Conservation (phyloP, 2,113 vertebrate genomes). For the Lepidothrix coronata region DNA sequence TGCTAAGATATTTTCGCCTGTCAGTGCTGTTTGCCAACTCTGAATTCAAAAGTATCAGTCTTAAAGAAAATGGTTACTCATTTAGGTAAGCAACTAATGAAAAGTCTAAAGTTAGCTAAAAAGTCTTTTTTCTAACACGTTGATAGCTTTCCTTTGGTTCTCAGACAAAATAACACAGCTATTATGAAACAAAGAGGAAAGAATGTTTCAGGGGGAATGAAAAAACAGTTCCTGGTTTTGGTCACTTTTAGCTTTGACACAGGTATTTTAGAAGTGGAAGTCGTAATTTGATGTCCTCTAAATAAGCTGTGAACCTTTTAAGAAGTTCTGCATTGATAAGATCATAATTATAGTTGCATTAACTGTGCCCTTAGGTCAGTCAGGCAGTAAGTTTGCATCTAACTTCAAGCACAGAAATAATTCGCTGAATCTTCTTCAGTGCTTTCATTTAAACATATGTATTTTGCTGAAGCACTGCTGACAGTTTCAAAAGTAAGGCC, state of each 20-base stretch:
- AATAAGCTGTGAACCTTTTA: background rate
- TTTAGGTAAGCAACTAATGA: background rate
- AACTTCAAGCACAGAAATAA: background rate
- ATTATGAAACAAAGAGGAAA: background rate
- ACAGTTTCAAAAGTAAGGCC: background rate
- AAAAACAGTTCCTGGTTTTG: background rate
- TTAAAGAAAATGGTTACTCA: background rate
- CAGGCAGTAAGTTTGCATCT: background rate
- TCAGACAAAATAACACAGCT: background rate
- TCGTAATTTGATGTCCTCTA: background rate
- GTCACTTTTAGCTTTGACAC: background rate
- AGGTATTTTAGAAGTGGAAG: background rate
- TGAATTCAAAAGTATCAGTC: background rate
- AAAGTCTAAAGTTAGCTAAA: background rate
- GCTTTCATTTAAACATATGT: background rate
- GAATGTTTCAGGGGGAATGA: background rate
- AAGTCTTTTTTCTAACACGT: background rate
- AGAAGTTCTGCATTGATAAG: background rate
- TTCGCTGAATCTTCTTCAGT: background rate
- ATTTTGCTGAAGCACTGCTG: background rate
- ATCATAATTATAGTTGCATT: conserved; percentile 12
- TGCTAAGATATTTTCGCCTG: background rate
- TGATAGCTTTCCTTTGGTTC: background rate
- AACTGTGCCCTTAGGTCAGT: conserved; percentile 33
- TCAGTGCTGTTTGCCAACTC: background rate